A percentile compares a stretch with the other conserved stretches of the same genome.
Conservation (phyloP, 2,797 vertebrate species). For the Philypnodon macrostomus region DNA sequence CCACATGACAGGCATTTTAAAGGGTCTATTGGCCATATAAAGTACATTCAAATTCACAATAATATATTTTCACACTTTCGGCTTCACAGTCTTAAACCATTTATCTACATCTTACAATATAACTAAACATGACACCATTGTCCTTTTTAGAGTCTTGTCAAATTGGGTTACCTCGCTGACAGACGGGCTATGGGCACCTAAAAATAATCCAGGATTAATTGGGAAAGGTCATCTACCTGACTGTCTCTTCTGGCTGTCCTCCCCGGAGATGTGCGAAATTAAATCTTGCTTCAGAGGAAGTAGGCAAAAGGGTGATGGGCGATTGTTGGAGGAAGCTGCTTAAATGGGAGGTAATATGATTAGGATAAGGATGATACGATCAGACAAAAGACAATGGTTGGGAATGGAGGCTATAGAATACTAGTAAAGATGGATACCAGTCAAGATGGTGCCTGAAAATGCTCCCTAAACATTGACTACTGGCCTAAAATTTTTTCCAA, state of each 20-base stretch:
- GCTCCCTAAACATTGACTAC: no score
- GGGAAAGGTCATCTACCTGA: conserved; percentile 75
- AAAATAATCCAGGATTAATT: conserved; percentile 77
- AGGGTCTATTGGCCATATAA: no score
- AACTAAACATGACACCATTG: neutral
- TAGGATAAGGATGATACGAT: conserved; percentile 17
- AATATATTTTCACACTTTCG: no score
- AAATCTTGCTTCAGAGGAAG: conserved; percentile 63
- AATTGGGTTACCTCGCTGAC: conserved; percentile 65
- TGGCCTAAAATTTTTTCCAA: no score
- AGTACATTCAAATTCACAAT: no score
- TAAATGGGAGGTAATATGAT: conserved; percentile 68
- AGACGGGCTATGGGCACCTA: conserved; percentile 58
- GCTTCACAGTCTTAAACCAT: no score
- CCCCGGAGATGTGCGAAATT: conserved; percentile 66
- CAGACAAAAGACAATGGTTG: conserved; percentile 27
- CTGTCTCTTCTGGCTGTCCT: conserved; percentile 56
- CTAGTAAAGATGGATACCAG: no score
- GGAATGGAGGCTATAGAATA: conserved; percentile 5
- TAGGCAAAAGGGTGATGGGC: conserved; percentile 24
- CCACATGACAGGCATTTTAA: no score
- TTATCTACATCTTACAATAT: no score
- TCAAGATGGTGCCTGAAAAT: no score
- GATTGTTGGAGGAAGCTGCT: conserved; percentile 52
- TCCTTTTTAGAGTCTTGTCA: conserved; percentile 30